Evolutionary conservation across 2,797 vertebrate genomes (phyloP), one percentile per base, ranked within the genome.

Genomic region (Neosalanx taihuensis): DNA sequence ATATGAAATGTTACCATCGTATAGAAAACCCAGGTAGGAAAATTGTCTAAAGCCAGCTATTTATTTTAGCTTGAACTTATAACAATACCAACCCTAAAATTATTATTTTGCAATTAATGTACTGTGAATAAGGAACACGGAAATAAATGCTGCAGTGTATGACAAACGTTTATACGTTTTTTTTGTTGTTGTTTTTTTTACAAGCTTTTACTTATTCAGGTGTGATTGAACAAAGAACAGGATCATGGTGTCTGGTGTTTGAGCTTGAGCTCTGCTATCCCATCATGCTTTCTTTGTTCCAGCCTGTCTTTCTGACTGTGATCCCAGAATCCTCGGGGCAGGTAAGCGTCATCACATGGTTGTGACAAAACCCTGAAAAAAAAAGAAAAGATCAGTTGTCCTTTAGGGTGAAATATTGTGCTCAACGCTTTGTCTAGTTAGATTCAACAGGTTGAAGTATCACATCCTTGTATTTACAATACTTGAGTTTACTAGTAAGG

Each of bases 301-400:
- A 6, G 62, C 33, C 62, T 64, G 62, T 33, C 3, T n/a, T 12
- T 33, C 62, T 64, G 61, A 63, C 61, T 6, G 62, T 31, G 60
- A 62, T 62, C 60, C 51, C 51, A 53, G 51, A 41, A 41, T 41
- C 37, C 37, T 41, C 10, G 3, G 10, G 37, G 37, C 37, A 41
- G 10, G 37, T 41, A 13, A 9, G 37, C 37, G 12, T 41, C 37
- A 41, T 41, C 37, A 41, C 37, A 12, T 41, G 9, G 37, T 41
- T 41, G 7, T 41, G 37, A 10, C 37, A 12, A 1, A 41, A 10
- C 37, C 37, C 10, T 41, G 37, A 10, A 41, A 41, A 41, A 41
- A 41, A 37, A 37, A 37, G 6, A 7, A 41, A 41, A 41, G 37
- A 41, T 41, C 37, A 10, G 37, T 12, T 3, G 51, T 53, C 4